Evolutionary conservation across 2,888 invertebrate genomes (phyloP).

Genomic region (Acleris sparsana): DNA sequence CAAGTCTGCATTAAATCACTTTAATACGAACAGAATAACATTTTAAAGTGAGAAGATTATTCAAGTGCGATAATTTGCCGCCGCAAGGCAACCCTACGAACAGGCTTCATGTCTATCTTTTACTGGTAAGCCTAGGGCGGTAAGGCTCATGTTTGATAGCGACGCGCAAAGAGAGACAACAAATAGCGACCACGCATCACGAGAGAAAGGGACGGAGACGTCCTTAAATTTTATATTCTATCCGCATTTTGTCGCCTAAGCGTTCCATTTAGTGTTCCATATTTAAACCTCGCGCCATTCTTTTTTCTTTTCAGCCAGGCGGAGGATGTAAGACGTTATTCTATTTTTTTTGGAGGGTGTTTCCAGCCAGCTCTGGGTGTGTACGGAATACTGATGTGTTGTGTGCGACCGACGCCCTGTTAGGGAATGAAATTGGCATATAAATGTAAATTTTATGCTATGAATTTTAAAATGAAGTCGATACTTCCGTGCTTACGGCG

Average conservation of each 20-base stretch:
- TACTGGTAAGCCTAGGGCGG: constrained; percentile 81
- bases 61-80: constrained; percentile 61
- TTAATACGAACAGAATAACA: constrained; percentile 58
- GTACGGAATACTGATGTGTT: constrained; percentile 81
- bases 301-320: constrained; percentile 72
- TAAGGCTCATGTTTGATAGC: constrained; percentile 75
- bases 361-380: constrained; percentile 63
- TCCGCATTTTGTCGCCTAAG: constrained; percentile 84
- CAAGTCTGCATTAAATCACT: constrained; percentile 63
- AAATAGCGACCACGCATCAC: constrained; percentile 45
- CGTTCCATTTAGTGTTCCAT: constrained; percentile 84
- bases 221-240: constrained; percentile 83
- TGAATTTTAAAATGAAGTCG: constrained; percentile 84
- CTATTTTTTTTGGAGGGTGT: constrained; percentile 69
- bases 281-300: constrained; percentile 79
- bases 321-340: constrained; percentile 73
- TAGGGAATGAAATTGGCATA: constrained; percentile 83
- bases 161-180: constrained; percentile 61
- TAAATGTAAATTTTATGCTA: constrained; percentile 84
- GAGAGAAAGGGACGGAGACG: constrained; percentile 63
- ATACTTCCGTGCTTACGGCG: constrained; percentile 76
- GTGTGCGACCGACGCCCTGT: constrained; percentile 79
- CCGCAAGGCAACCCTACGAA: constrained; percentile 68
- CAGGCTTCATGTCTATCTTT: constrained; percentile 77
- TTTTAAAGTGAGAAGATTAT: constrained; percentile 64